Evolutionary conservation across 2,797 vertebrate genomes (phyloP), one percentile per base, ranked within the genome.

Genomic region (Spinibarbus caldwelli): DNA sequence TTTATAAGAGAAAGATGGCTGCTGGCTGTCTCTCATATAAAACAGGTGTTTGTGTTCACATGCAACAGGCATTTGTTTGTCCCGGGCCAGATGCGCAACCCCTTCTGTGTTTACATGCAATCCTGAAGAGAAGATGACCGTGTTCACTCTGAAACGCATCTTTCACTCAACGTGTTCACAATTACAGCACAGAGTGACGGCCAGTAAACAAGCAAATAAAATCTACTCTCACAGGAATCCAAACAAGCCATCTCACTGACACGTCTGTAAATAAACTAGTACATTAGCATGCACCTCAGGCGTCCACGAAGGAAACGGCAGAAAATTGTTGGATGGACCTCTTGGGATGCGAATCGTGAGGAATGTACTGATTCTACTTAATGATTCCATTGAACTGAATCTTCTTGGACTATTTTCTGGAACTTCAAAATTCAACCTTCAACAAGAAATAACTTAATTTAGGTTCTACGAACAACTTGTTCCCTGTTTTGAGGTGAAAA

Each of bases 21-120:
- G 79, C 73, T 78, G 72, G 85, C 85, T 81, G 62, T 86, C 70
- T 73, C 67, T 83, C 82, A 84, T 84, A n/a, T 49, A n/a, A 81
- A 86, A 84, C 87, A 88, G 87, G 87, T 81, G 85, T 36, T 72
- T 66, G 62, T 19, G 49, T n/a, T 75, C 77, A 70, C 77, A 75
- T 41, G 80, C 80, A 68, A 68, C 31, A 66, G 72, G 82, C 62
- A 36, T 75, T 72, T 84, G 84, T 86, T 81, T 84, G 72, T 82
- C 38, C 43, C 45, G 2, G 41, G 19, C 72, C 71, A 88, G 72
- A 86, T 86, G 81, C 72, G 71, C 36, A n/a, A 49, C 54, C 66
- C 31, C 47, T 66, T 78, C 71, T 81, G 52, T 38, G 82, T 81
- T 76, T 80, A 76, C 70, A 67, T 36, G 81, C 47, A 36, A 52